Base-by-base conservation (phyloP, 2,797 vertebrate genomes). In the Manis javanica region DNA sequence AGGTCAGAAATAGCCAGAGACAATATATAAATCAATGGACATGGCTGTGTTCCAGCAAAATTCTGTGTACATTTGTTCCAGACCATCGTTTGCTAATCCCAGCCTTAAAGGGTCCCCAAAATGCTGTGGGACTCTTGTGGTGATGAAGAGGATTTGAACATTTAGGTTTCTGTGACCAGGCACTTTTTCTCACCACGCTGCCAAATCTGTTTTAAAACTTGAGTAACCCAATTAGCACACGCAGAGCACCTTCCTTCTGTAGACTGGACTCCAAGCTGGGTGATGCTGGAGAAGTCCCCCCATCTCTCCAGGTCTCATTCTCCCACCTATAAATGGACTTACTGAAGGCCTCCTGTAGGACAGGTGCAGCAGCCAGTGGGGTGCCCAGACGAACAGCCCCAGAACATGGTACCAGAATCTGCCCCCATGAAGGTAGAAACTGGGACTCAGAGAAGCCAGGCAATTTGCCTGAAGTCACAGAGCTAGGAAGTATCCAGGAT, bases 201-300 rank as follows among this genome's bases (percentile, higher is more conserved):
- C n/a, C 74, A 64, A 59, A n/a, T 23, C 59, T 7, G 1, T 51
- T 88, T 71, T 34, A 51, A 57, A 84, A 37, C 26, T 23, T 53
- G 39, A 42, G 14, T 7, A 42, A 23, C 37, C 42, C 72, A 61
- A 2, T 34, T 31, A 75, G 69, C 34, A 89, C n/a, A 24, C 0
- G 1, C 2, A 15, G 49, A 71, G 5, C 1, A 2, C 19, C 18
- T 84, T 15, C 75, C 66, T 92, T 66, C 77, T 42, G 42, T 51
- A 59, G 64, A 42, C 4, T 0, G 0, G 42, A 74, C 23, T 82
- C n/a, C 23, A 11, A 19, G 31, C 51, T 61, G 14, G 31, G 7
- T 24, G 42, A 31, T 1, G 0, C 1, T 2, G n/a, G 39, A 16
- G 15, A 66, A 55, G 29, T 19, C 3, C 9, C 31, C 24, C 14